These are phyloP conservation scores for Poecilia gillii DNA, from an alignment of 2,797 vertebrate genomes.

Conservation along the genomic window DNA sequence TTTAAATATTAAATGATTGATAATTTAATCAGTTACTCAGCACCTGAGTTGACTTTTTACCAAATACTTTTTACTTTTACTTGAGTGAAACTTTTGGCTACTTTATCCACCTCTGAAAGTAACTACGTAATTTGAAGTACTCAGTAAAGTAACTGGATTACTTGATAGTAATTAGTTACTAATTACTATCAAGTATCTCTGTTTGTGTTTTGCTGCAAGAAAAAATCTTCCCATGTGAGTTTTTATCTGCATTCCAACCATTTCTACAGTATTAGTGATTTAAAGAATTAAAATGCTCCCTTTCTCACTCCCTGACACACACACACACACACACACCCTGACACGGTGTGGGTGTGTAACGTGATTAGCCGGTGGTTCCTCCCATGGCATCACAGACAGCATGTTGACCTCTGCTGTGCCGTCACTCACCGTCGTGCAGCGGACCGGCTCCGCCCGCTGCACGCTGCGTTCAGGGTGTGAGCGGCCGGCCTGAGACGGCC, in stretches of 20 bases:
- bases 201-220: neutral
- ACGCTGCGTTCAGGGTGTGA: constrained; percentile 25
- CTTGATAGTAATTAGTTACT: too few species aligned
- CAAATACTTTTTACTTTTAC: too few species aligned
- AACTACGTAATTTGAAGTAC: too few species aligned
- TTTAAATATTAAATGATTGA: too few species aligned
- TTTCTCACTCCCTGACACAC: neutral
- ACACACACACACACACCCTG: neutral
- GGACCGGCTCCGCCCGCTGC: neutral
- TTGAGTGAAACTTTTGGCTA: too few species aligned
- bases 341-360: constrained; percentile 4
- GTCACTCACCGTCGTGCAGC: constrained; percentile 12
- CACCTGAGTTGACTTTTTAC: too few species aligned
- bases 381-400: constrained; percentile 4
- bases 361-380: constrained; percentile 14
- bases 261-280: neutral
- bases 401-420: constrained; percentile 17
- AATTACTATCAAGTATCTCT: too few species aligned
- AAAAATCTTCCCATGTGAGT: neutral
- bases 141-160: too few species aligned
- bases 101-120: too few species aligned
- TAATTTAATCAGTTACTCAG: too few species aligned
- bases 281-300: neutral
- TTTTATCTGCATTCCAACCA: neutral
- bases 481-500: constrained; percentile 2